A percentile compares a stretch with the other conserved stretches of the same genome.
Conservation (phyloP, 2,888 invertebrate species). For the Machimus rusticus region DNA sequence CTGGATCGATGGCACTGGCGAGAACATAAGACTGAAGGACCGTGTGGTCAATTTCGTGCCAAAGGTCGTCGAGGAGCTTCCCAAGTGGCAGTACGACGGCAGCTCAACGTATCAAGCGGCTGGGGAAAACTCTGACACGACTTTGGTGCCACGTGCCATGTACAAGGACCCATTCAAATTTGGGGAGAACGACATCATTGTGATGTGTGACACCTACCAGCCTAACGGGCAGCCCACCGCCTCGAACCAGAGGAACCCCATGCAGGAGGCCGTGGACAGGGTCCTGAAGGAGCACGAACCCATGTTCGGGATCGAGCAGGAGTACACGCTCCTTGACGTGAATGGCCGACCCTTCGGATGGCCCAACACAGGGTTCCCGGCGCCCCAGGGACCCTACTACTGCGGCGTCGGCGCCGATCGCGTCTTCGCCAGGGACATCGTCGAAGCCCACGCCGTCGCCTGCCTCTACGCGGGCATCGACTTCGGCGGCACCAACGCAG, state of each 20-base stretch:
- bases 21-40: constrained; percentile 74
- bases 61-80: constrained; percentile 68
- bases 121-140: constrained; percentile 75
- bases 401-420: constrained; percentile 82
- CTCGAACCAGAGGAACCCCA: constrained; percentile 65
- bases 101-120: constrained; percentile 74
- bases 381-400: constrained; percentile 81
- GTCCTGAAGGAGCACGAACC: constrained; percentile 69
- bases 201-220: constrained; percentile 79
- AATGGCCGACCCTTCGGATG: constrained; percentile 75
- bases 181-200: constrained; percentile 75
- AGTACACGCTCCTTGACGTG: constrained; percentile 67
- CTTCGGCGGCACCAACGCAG: constrained; percentile 81
- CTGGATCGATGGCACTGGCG: constrained; percentile 81
- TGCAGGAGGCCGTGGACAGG: constrained; percentile 66
- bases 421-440: constrained; percentile 80
- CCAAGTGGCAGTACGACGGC: constrained; percentile 81
- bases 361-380: constrained; percentile 75
- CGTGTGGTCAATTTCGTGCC: constrained; percentile 74
- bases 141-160: constrained; percentile 77
- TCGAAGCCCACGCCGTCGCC: constrained; percentile 75
- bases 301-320: constrained; percentile 79
- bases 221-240: constrained; percentile 64
- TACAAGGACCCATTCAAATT: constrained; percentile 81
- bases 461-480: constrained; percentile 82